Base-by-base conservation (phyloP, 2,888 invertebrate genomes). In the Eilema depressum region DNA sequence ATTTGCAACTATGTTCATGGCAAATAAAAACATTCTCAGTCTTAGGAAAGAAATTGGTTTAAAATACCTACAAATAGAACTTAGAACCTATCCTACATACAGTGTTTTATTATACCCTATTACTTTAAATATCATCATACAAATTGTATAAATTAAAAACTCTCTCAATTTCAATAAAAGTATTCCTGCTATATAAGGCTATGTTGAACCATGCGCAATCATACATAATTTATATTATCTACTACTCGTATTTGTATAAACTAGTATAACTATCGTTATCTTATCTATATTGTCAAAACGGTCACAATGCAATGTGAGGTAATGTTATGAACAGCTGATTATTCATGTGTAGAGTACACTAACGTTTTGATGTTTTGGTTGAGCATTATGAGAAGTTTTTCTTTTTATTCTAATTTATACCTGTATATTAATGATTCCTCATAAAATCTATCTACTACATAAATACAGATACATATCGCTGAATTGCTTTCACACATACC, bases 251-350 rank as follows among this genome's bases (percentile, higher is more conserved):
- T 47, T 63, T 64, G 23, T 23, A 59, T 60, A 61, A 59, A 70
- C 66, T 25, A 23, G 69, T 67, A 66, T 65, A 68, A 69, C 70
- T 62, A 57, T 30, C 33, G 60, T 26, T 83, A 83, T 83, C 83
- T 85, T 78, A 85, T 83, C 82, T 68, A 63, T 63, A 25, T 64
- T 76, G 67, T 75, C 68, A 69, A 71, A 74, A 71, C 59, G 73
- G 17, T 63, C 47, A 61, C 57, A 47, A 23, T 73, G 65, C 59
- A 26, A 17, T 61, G 62, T 63, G 26, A 53, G 33, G 68, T 68
- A 67, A 69, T 68, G 26, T 66, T 67, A 72, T 71, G 65, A 74
- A 71, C 71, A 74, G 60, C 62, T 74, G 74, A 81, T 77, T 73
- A 73, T 74, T 65, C 60, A 62, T 63, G 23, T 68, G 57, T 53